Evolutionary conservation across 2,797 vertebrate species (phyloP).

Genomic region (Sardinella longiceps): DNA sequence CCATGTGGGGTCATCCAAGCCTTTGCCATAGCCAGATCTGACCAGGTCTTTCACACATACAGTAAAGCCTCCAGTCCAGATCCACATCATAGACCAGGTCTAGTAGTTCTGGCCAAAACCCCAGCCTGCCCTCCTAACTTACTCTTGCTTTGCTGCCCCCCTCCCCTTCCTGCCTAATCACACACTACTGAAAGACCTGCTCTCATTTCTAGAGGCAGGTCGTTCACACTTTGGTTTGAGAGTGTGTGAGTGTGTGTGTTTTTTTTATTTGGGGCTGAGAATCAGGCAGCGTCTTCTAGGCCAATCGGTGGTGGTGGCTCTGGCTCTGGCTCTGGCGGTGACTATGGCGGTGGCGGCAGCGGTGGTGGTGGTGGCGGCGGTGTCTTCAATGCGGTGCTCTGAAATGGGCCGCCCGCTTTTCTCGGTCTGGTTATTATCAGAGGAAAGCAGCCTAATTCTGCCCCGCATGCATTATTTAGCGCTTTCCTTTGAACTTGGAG

Average conservation of each 20-base stretch:
- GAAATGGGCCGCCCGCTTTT: constrained; percentile 68
- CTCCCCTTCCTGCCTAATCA: neutral
- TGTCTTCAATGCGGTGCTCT: constrained; percentile 41
- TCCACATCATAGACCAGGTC: no score
- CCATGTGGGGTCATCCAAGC: no score
- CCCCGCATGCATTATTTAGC: constrained; percentile 79
- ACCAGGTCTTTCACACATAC: no score
- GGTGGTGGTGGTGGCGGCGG: neutral
- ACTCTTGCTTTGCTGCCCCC: neutral
- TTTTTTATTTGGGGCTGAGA: neutral
- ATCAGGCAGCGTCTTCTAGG: neutral
- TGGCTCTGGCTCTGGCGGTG: neutral
- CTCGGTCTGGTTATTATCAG: constrained; percentile 74
- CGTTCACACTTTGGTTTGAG: neutral
- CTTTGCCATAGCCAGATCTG: no score
- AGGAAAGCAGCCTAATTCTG: constrained; percentile 78
- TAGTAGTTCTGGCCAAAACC: neutral
- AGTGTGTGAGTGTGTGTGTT: neutral
- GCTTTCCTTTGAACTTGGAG: constrained; percentile 80
- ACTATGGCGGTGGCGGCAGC: neutral
- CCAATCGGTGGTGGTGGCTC: neutral
- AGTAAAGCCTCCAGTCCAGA: no score
- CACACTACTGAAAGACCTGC: neutral
- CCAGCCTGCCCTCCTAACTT: neutral
- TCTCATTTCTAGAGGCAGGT: neutral